phyloP scores from a whole-genome alignment of 2,113 vertebrate species.

The Thamnophis sirtalis region DNA sequence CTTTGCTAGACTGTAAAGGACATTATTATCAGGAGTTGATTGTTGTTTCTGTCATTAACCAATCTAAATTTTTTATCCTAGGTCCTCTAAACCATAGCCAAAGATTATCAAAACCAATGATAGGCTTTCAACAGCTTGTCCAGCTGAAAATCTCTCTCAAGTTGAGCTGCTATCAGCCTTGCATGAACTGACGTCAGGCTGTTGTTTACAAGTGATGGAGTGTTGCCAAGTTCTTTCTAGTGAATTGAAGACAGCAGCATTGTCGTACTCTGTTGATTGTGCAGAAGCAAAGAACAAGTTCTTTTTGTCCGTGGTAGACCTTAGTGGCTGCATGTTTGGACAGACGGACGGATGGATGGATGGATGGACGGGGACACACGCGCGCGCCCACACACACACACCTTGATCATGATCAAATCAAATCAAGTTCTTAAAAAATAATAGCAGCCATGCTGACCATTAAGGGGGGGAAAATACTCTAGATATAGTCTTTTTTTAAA shows the following conservation, averaged over 20 bases:
- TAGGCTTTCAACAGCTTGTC: slow-evolving; percentile 59
- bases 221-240: slow-evolving; percentile 71
- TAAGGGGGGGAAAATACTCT: not conserved
- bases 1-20: not conserved
- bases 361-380: not conserved
- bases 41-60: slow-evolving; percentile 61
- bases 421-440: not conserved
- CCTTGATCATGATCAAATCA: slow-evolving; percentile 18
- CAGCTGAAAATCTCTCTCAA: slow-evolving; percentile 59
- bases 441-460: not conserved
- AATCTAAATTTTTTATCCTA: slow-evolving; percentile 31
- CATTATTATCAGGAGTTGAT: slow-evolving; percentile 55
- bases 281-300: slow-evolving; percentile 50
- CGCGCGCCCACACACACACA: not conserved
- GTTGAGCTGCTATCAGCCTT: slow-evolving; percentile 47
- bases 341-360: too few species aligned
- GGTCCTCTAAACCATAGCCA: slow-evolving; percentile 58
- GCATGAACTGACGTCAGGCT: slow-evolving; percentile 62
- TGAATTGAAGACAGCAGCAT: slow-evolving; percentile 60
- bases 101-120: slow-evolving; percentile 61
- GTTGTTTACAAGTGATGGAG: slow-evolving; percentile 69
- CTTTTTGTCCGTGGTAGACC: slow-evolving; percentile 29
- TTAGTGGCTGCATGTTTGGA: not conserved
- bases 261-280: slow-evolving; percentile 52
- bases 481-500: not conserved